Conservation (phyloP, 2,797 vertebrate genomes). For the Eupleurogrammus muticus region DNA sequence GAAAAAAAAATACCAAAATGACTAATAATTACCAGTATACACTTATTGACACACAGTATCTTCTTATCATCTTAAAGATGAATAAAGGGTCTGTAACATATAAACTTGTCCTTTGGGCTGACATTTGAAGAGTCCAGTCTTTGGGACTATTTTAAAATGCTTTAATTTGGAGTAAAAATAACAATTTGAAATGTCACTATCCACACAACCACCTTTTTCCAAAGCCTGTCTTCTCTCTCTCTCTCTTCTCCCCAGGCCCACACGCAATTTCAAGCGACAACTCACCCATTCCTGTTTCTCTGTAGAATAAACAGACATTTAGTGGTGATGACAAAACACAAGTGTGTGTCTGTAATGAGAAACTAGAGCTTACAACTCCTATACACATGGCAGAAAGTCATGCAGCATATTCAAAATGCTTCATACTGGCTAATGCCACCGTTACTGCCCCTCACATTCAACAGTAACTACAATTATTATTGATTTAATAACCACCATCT, state of each 20-base stretch:
- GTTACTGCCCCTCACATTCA: slow-evolving; percentile 6
- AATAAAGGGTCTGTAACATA: too few relatives aligned
- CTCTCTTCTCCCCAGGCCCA: background rate
- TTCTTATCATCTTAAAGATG: too few relatives aligned
- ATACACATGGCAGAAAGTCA: slow-evolving; percentile 19
- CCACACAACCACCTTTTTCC: slow-evolving; percentile 8
- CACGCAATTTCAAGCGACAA: background rate
- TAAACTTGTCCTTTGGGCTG: background rate
- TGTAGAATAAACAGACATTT: slow-evolving; percentile 35
- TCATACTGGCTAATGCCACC: slow-evolving; percentile 5
- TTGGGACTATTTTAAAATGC: background rate
- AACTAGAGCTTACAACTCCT: slow-evolving; percentile 14
- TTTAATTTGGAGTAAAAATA: background rate
- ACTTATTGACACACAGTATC: too few relatives aligned
- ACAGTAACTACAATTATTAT: background rate
- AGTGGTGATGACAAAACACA: slow-evolving; percentile 26
- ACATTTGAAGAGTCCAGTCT: background rate
- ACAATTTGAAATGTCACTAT: background rate
- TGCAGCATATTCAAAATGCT: slow-evolving; percentile 9
- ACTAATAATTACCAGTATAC: too few relatives aligned
- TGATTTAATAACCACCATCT: background rate
- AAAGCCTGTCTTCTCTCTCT: background rate
- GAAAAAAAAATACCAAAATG: too few relatives aligned
- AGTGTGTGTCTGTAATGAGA: slow-evolving; percentile 21
- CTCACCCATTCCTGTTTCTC: slow-evolving; percentile 4